These are phyloP conservation scores for Salvelinus fontinalis DNA, from an alignment of 2,113 vertebrate species.

Conservation along the genomic window DNA sequence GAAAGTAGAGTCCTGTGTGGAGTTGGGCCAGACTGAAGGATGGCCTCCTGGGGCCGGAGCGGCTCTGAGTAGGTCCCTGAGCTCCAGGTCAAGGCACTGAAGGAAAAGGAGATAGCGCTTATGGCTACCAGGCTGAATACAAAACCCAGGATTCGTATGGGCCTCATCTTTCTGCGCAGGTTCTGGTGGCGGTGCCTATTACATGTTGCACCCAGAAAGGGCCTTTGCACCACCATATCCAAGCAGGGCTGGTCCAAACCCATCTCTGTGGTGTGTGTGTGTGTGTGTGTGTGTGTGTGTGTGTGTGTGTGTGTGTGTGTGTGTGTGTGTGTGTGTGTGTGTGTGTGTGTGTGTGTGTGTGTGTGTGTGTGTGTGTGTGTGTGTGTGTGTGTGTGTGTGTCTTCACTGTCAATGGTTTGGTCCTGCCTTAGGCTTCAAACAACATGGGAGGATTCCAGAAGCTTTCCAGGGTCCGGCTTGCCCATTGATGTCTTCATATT, in stretches of 20 bases:
- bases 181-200: slow-evolving; percentile 67
- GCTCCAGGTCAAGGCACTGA: slow-evolving; percentile 88
- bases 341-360: slow-evolving; percentile 38
- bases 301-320: slow-evolving; percentile 43
- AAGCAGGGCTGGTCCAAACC: slow-evolving; percentile 56
- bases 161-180: slow-evolving; percentile 86
- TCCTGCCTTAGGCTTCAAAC: slow-evolving; percentile 57
- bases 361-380: slow-evolving; percentile 39
- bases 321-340: slow-evolving; percentile 41
- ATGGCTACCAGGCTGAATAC: slow-evolving; percentile 84
- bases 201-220: slow-evolving; percentile 37
- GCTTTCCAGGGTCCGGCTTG: slow-evolving; percentile 68
- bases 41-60: slow-evolving; percentile 48
- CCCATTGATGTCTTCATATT: slow-evolving; percentile 75
- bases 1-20: slow-evolving; percentile 91
- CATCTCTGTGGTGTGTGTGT: slow-evolving; percentile 55
- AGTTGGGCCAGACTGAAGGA: slow-evolving; percentile 55
- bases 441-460: slow-evolving; percentile 41
- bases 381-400: slow-evolving; percentile 46
- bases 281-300: slow-evolving; percentile 40
- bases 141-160: slow-evolving; percentile 83
- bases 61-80: slow-evolving; percentile 66
- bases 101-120: slow-evolving; percentile 81
- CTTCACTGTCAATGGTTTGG: slow-evolving; percentile 48
- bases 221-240: slow-evolving; percentile 39